Conservation (phyloP, 2,888 invertebrate species). For the Merodon equestris region DNA sequence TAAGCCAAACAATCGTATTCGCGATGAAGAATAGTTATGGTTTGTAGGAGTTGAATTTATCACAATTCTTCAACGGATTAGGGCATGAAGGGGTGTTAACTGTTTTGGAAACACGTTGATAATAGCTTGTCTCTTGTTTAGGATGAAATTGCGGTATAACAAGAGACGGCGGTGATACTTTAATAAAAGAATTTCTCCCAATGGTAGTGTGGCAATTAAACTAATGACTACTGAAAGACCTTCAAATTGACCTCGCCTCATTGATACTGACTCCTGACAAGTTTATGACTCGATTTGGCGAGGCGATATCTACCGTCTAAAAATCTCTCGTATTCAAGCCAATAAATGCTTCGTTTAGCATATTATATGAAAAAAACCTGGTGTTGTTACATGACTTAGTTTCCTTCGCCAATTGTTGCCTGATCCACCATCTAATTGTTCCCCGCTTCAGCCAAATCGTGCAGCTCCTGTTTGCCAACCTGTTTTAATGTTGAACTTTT, state of each 20-base stretch:
- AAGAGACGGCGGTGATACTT: conserved; percentile 19
- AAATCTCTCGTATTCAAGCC: too few species aligned
- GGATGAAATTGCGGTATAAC: conserved; percentile 17
- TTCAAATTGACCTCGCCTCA: conserved; percentile 44
- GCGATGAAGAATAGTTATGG: too few species aligned
- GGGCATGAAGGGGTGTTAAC: conserved; percentile 50
- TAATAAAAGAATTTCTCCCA: conserved; percentile 36
- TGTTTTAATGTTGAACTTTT: conserved; percentile 56
- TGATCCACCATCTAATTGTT: too few species aligned
- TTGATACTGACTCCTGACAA: background rate
- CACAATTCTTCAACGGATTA: conserved; percentile 36
- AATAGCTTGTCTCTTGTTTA: conserved; percentile 38
- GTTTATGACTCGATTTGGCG: too few species aligned
- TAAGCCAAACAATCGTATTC: conserved; percentile 8
- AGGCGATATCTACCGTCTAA: too few species aligned
- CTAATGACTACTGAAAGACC: conserved; percentile 61
- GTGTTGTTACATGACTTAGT: too few species aligned
- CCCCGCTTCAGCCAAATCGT: conserved; percentile 6
- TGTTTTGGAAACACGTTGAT: conserved; percentile 62
- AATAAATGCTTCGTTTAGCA: too few species aligned
- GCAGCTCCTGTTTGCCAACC: conserved; percentile 48
- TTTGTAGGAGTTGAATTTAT: too few species aligned
- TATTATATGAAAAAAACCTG: too few species aligned
- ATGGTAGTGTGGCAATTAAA: conserved; percentile 35
- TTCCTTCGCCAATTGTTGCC: too few species aligned